A percentile compares a stretch with the other conserved stretches of the same genome.
Evolutionary conservation across 2,797 vertebrate species (phyloP).

Genomic region (Lophotriccus pileatus): DNA sequence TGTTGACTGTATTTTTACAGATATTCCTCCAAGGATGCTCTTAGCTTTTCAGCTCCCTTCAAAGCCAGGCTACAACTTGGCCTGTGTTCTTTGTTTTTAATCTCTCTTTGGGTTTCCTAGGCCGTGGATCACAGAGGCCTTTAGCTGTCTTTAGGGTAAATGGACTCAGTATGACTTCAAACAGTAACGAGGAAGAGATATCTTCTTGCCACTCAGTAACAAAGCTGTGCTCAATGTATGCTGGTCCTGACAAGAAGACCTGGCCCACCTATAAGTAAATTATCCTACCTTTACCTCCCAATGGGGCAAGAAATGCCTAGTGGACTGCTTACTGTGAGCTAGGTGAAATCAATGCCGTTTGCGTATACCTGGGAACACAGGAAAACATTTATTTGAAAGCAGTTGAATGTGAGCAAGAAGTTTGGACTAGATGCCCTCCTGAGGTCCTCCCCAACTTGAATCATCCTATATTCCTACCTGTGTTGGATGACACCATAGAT

Average conservation of each 20-base stretch:
- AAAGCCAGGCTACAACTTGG: background rate
- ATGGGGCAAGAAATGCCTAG: background rate
- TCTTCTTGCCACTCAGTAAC: background rate
- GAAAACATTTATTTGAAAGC: background rate
- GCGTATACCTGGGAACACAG: background rate
- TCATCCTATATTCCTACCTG: background rate
- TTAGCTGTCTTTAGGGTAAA: background rate
- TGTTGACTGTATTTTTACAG: background rate
- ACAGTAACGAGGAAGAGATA: background rate
- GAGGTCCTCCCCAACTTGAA: accelerated
- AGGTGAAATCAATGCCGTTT: background rate
- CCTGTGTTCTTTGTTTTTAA: background rate
- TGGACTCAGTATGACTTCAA: background rate
- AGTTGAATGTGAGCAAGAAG: background rate
- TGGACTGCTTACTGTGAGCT: background rate
- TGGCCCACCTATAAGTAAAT: background rate
- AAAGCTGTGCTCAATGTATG: background rate
- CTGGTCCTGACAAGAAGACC: background rate
- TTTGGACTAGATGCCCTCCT: background rate
- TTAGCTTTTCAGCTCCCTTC: background rate
- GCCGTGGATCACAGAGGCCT: background rate
- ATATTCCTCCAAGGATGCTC: background rate
- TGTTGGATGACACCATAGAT: background rate
- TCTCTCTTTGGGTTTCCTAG: background rate
- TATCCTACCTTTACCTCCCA: background rate